Conservation (phyloP, 2,888 invertebrate genomes). For the Papilio demoleus region DNA sequence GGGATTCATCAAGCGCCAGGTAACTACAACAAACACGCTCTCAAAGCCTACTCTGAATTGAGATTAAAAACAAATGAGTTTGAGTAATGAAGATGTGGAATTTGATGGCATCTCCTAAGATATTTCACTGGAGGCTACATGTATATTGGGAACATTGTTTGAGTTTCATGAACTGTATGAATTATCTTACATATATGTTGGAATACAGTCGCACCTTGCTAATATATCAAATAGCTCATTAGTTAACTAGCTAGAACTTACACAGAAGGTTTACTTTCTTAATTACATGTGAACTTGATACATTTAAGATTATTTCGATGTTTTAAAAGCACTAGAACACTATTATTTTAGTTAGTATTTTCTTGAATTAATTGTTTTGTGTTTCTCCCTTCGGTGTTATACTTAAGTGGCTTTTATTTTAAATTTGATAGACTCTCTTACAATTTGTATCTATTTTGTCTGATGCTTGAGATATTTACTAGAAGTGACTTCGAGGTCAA, state of each 20-base stretch:
- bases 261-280: not conserved
- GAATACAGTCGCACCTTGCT: not conserved
- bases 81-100: slow-evolving; percentile 58
- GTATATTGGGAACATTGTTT: slow-evolving; percentile 33
- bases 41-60: slow-evolving; percentile 49
- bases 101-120: slow-evolving; percentile 51
- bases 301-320: not conserved
- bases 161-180: slow-evolving; percentile 11
- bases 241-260: not conserved
- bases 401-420: not conserved
- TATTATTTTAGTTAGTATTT: not conserved
- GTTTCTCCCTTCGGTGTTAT: not conserved
- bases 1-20: slow-evolving; percentile 49
- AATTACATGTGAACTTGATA: not conserved
- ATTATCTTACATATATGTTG: not conserved
- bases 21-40: slow-evolving; percentile 48
- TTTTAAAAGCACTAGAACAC: not conserved
- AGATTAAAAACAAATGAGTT: slow-evolving; percentile 53
- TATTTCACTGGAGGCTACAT: slow-evolving; percentile 29
- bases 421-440: not conserved
- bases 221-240: not conserved
- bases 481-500: not conserved
- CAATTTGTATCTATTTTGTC: not conserved
- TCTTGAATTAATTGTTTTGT: not conserved
- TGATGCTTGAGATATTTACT: not conserved